Conservation (phyloP, 2,888 invertebrate species). For the Punctoribates punctum region DNA sequence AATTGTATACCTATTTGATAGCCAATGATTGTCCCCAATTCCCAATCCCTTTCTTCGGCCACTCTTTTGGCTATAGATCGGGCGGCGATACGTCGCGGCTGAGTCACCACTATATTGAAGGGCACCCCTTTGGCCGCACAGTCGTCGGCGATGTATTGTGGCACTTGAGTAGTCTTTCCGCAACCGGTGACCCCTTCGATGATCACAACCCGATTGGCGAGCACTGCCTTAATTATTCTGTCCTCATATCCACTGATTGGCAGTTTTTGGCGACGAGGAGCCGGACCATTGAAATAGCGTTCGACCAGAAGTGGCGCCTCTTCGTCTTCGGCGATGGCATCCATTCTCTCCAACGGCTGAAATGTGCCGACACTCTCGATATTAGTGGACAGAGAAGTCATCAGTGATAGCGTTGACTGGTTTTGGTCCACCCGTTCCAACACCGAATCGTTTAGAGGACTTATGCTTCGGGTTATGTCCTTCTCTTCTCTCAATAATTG, state of each 20-base stretch:
- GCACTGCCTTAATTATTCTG: conserved; percentile 67
- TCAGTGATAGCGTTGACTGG: neutral
- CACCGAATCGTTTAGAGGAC: neutral
- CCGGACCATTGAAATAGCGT: neutral
- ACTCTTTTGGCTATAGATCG: conserved; percentile 82
- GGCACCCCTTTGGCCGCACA: conserved; percentile 59
- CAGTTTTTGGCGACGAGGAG: neutral
- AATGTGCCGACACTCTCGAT: conserved; percentile 17
- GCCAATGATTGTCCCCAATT: conserved; percentile 75
- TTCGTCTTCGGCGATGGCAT: neutral
- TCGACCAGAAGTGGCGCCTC: neutral
- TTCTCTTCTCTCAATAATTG: conserved; percentile 7
- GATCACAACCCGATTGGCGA: conserved; percentile 68
- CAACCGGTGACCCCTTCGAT: conserved; percentile 92
- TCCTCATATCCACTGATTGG: conserved; percentile 35
- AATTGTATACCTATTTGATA: conserved; percentile 67
- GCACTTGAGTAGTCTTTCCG: conserved; percentile 73
- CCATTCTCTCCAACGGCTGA: no score
- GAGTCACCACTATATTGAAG: conserved; percentile 87
- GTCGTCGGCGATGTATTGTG: conserved; percentile 86
- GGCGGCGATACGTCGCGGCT: conserved; percentile 89
- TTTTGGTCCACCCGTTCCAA: no score
- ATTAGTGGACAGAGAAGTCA: neutral
- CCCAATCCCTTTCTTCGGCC: conserved; percentile 76
- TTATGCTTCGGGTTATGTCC: no score